These are phyloP conservation scores for Asbolus verrucosus DNA, from an alignment of 1,140 invertebrate species.

Conservation along the genomic window DNA sequence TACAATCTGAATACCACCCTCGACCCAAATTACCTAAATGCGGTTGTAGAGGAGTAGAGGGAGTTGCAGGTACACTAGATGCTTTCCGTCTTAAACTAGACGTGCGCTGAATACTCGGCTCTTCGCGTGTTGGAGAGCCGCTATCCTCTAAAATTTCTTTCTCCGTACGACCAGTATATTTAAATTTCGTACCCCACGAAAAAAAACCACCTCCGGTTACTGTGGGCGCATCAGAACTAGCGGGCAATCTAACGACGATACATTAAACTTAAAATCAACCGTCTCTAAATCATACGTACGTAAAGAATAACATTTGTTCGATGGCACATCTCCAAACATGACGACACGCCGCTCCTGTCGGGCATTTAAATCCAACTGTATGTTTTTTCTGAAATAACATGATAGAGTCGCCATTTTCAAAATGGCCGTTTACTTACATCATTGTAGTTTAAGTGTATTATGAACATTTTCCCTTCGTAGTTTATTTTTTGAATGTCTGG, in stretches of 20 bases:
- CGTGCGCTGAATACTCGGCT: conserved; percentile 71
- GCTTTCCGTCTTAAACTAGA: conserved; percentile 79
- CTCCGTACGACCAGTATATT: conserved; percentile 90
- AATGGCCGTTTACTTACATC: conserved; percentile 67
- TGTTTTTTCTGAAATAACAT: conserved; percentile 88
- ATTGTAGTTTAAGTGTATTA: conserved; percentile 87
- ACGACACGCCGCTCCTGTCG: conserved; percentile 88
- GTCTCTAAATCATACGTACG: conserved; percentile 77
- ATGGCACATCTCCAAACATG: conserved; percentile 97
- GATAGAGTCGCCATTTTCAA: background rate
- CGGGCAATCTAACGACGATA: conserved; percentile 76
- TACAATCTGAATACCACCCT: background rate
- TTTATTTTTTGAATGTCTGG: conserved; percentile 95
- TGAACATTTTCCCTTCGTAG: conserved; percentile 98
- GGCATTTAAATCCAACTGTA: conserved; percentile 95
- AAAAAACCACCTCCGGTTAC: conserved; percentile 94
- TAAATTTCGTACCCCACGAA: conserved; percentile 94
- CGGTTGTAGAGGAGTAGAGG: conserved; percentile 80
- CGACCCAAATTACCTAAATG: conserved; percentile 67
- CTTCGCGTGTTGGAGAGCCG: conserved; percentile 69
- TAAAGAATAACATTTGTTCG: conserved; percentile 97
- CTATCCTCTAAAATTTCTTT: conserved; percentile 85
- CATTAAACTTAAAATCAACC: background rate
- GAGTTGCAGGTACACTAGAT: conserved; percentile 85
- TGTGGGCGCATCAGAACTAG: conserved; percentile 85